These are phyloP conservation scores for Indicator maculatus DNA, from an alignment of 2,113 vertebrate genomes.

Conservation along the genomic window DNA sequence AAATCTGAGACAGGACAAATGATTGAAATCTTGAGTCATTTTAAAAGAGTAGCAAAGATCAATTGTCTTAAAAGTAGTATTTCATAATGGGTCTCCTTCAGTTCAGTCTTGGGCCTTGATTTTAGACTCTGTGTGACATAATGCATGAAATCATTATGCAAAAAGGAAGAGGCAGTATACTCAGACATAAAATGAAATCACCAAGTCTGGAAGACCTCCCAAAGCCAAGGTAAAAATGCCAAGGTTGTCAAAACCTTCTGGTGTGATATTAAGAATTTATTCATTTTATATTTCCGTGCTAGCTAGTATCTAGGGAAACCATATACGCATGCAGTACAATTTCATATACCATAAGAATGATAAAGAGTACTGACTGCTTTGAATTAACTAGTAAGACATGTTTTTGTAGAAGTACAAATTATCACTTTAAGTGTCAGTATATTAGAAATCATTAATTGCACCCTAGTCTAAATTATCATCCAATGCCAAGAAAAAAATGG, in stretches of 20 bases:
- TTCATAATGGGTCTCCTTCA: neutral
- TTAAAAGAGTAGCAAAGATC: neutral
- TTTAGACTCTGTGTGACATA: neutral
- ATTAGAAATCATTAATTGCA: conserved; percentile 43
- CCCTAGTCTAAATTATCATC: conserved; percentile 14
- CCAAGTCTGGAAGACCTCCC: neutral
- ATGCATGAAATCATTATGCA: neutral
- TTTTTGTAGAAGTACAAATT: neutral
- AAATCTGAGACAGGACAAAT: neutral
- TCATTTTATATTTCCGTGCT: neutral
- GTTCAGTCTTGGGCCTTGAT: neutral
- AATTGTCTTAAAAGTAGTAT: neutral
- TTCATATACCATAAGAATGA: neutral
- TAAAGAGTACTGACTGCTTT: neutral
- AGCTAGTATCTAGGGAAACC: neutral
- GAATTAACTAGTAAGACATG: neutral
- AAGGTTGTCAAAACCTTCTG: conserved; percentile 1
- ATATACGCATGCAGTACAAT: neutral
- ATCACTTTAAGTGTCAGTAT: neutral
- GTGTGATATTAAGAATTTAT: neutral
- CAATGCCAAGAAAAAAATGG: conserved; percentile 6
- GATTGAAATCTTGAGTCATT: neutral
- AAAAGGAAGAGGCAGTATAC: neutral
- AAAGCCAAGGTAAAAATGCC: neutral
- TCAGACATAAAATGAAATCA: neutral